phyloP scores from a whole-genome alignment of 2,888 invertebrate species.

The Apoda limacodes region DNA sequence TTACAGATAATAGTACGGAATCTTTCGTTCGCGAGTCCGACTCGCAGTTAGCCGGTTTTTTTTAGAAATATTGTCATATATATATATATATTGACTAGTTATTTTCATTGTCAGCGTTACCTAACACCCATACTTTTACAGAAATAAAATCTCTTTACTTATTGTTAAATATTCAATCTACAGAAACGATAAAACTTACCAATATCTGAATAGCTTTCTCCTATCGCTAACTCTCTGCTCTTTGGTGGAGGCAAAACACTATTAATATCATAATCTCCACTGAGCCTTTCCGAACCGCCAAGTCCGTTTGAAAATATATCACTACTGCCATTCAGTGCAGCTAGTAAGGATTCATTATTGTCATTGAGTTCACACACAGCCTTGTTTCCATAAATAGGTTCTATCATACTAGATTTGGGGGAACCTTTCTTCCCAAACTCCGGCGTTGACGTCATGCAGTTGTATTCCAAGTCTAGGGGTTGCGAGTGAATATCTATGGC shows the following conservation, averaged over 20 bases:
- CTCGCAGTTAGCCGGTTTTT: no score
- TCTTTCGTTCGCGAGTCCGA: no score
- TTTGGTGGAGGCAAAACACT: conserved; percentile 61
- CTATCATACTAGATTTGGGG: conserved; percentile 51
- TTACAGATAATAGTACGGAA: no score
- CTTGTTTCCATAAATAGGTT: conserved; percentile 63
- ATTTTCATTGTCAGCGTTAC: no score
- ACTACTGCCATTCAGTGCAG: conserved; percentile 48
- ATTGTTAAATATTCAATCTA: neutral
- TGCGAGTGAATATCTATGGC: conserved; percentile 58
- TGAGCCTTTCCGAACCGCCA: conserved; percentile 43
- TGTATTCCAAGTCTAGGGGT: conserved; percentile 59
- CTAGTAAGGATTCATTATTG: conserved; percentile 47
- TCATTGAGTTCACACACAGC: conserved; percentile 54
- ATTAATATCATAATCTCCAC: conserved; percentile 63
- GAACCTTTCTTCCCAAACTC: conserved; percentile 57
- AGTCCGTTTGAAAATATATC: conserved; percentile 60
- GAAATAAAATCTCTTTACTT: neutral
- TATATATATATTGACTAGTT: no score
- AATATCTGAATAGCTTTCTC: conserved; percentile 66
- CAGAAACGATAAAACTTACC: conserved; percentile 34
- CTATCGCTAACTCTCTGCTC: conserved; percentile 60
- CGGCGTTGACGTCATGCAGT: conserved; percentile 50
- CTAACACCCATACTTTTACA: no score
- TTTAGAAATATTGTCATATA: no score